phyloP scores from a whole-genome alignment of 1,140 invertebrate genomes.

The Papilio glaucus region DNA sequence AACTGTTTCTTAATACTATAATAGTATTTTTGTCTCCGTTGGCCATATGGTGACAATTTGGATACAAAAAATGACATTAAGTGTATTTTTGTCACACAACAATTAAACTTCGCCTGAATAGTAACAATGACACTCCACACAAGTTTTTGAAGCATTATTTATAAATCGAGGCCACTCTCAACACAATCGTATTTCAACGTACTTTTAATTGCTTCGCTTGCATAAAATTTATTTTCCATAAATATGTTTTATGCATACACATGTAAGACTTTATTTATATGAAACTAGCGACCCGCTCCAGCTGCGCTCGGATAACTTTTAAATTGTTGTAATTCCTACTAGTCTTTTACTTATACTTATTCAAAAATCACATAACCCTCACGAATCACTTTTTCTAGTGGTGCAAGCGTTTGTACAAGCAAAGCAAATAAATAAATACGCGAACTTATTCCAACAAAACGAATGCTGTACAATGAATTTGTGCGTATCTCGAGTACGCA shows the following conservation, averaged over 20 bases:
- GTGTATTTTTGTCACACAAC: conserved; percentile 41
- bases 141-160: background rate
- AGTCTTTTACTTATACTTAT: too few relatives aligned
- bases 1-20: conserved; percentile 59
- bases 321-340: too few relatives aligned
- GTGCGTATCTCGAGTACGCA: too few relatives aligned
- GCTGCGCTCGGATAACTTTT: too few relatives aligned
- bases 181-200: conserved; percentile 8
- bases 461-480: too few relatives aligned
- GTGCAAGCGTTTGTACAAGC: too few relatives aligned
- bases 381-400: too few relatives aligned
- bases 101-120: conserved; percentile 8
- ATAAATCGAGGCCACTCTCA: background rate
- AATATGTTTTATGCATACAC: background rate
- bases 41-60: conserved; percentile 65
- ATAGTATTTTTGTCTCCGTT: conserved; percentile 44
- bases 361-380: too few relatives aligned
- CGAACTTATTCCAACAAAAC: too few relatives aligned
- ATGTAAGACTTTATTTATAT: background rate
- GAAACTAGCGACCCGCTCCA: too few relatives aligned
- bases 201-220: background rate
- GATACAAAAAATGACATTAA: conserved; percentile 43
- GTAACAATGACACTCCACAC: background rate
- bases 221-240: background rate
- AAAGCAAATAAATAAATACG: too few relatives aligned